A percentile compares a stretch with the other conserved stretches of the same genome.
Evolutionary conservation across 1,140 invertebrate species (phyloP).

Genomic region (Drosophila persimilis): DNA sequence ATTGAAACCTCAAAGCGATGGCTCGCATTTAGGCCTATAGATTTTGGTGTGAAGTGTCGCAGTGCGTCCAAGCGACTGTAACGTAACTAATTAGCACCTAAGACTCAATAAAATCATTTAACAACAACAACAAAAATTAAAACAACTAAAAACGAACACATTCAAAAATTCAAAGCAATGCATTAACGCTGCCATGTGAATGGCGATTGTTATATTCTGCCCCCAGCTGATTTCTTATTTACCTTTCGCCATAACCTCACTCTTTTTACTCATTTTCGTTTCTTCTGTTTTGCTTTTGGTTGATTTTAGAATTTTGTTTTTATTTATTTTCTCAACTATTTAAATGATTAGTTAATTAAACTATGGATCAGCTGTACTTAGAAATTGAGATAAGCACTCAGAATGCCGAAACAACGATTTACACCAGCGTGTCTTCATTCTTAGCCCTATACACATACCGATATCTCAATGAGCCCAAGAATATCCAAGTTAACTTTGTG

Average conservation of each 20-base stretch:
- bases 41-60: no score
- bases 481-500: slow-evolving; percentile 75
- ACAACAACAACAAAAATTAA: slow-evolving; percentile 14
- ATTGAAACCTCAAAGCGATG: no score
- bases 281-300: slow-evolving; percentile 38
- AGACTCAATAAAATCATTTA: slow-evolving; percentile 11
- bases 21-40: no score
- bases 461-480: slow-evolving; percentile 63
- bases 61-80: no score
- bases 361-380: slow-evolving; percentile 78
- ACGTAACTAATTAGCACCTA: slow-evolving; percentile 5
- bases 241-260: no score
- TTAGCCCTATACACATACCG: slow-evolving; percentile 68
- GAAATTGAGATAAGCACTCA: slow-evolving; percentile 75
- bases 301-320: neutral
- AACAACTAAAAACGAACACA: slow-evolving; percentile 14
- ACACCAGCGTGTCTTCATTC: slow-evolving; percentile 71
- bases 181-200: slow-evolving; percentile 32
- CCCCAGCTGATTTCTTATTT: slow-evolving; percentile 4
- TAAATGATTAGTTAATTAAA: slow-evolving; percentile 62
- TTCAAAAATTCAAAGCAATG: slow-evolving; percentile 52
- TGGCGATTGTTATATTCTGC: slow-evolving; percentile 7
- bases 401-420: slow-evolving; percentile 69
- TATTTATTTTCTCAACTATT: slow-evolving; percentile 49
- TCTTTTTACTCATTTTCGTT: slow-evolving; percentile 6